Evolutionary conservation across 2,797 vertebrate species (phyloP).

Genomic region (Helarctos malayanus): DNA sequence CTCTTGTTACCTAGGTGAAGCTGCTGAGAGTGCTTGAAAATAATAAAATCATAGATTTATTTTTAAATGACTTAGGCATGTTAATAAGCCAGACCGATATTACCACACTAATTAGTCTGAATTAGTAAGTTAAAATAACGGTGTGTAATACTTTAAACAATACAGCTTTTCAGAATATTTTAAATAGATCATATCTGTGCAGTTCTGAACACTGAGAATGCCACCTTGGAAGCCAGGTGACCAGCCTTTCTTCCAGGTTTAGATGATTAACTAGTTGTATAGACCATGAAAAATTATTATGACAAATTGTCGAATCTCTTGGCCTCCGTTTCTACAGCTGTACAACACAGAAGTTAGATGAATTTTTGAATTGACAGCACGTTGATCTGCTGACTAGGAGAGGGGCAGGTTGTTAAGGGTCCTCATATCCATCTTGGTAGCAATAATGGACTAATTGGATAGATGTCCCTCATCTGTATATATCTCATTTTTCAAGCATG

Average conservation of each 20-base stretch:
- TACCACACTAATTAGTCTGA: not conserved
- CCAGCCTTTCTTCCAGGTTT: not conserved
- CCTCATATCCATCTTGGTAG: not conserved
- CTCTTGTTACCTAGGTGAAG: not conserved
- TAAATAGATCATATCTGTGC: not conserved
- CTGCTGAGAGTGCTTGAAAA: not conserved
- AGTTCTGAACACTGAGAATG: not conserved
- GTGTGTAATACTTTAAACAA: not conserved
- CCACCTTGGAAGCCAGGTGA: not conserved
- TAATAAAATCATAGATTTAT: conserved; percentile 16
- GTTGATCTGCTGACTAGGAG: not conserved
- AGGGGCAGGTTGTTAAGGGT: not conserved
- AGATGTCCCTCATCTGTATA: not conserved
- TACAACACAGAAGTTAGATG: not conserved
- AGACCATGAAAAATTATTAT: not conserved
- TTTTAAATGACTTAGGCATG: not conserved
- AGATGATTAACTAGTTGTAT: not conserved
- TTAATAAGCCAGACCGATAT: not conserved
- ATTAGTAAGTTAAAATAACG: conserved; percentile 40
- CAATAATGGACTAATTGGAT: not conserved
- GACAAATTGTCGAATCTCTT: not conserved
- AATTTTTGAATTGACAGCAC: not conserved
- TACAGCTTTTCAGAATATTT: not conserved
- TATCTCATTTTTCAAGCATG: not conserved
- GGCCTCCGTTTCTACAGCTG: not conserved